Evolutionary conservation across 2,888 invertebrate genomes (phyloP).

Genomic region (Geophilus truncorum): DNA sequence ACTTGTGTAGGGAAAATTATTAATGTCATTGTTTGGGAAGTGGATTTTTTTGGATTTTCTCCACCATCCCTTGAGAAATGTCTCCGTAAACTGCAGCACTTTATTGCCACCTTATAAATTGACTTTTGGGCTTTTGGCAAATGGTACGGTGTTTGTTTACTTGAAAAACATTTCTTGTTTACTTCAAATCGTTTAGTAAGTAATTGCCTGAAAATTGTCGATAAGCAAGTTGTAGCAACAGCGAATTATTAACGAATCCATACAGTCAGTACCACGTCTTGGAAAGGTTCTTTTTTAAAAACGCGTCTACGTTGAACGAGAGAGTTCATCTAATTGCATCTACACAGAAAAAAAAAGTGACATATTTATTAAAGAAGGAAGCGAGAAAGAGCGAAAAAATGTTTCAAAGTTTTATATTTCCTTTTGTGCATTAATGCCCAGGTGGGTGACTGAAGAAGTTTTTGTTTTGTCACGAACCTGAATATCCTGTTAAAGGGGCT

Average conservation of each 20-base stretch:
- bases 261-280: no score
- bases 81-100: not conserved
- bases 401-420: not conserved
- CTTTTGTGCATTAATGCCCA: not conserved
- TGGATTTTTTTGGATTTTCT: not conserved
- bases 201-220: no score
- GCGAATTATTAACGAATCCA: no score
- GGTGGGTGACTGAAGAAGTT: not conserved
- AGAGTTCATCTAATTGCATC: no score
- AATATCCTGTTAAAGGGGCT: not conserved
- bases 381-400: no score
- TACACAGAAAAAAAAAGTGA: no score
- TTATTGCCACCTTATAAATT: not conserved
- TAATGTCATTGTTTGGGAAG: not conserved
- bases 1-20: not conserved
- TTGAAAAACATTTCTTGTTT: not conserved
- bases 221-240: no score
- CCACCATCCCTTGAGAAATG: not conserved
- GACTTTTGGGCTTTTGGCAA: no score
- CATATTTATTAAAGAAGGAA: no score
- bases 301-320: no score
- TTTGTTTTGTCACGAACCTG: not conserved
- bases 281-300: no score
- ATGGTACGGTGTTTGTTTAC: not conserved
- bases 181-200: no score